Evolutionary conservation across 1,140 invertebrate species (phyloP).

Genomic region (Rhopalosiphum padi): DNA sequence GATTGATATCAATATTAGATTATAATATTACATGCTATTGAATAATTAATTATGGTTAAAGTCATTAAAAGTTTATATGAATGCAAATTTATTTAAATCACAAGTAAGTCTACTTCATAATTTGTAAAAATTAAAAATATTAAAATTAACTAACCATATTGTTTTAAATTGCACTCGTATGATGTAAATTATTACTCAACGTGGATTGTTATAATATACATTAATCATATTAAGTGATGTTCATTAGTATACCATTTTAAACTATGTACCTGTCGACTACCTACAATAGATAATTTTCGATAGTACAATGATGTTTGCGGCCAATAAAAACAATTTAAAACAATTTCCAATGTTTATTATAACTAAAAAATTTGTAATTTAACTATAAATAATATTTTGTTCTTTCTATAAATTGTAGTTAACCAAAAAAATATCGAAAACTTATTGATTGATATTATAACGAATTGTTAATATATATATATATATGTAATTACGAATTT

Average conservation of each 20-base stretch:
- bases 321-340: background rate
- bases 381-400: background rate
- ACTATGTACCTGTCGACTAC: background rate
- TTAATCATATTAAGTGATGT: background rate
- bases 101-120: background rate
- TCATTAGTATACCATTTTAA: background rate
- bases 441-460: background rate
- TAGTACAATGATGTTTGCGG: background rate
- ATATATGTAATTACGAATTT: background rate
- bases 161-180: background rate
- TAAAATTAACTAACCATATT: background rate
- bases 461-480: background rate
- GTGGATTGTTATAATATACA: background rate
- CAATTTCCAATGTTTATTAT: background rate
- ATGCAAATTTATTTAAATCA: conserved; percentile 7
- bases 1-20: conserved; percentile 6
- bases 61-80: background rate
- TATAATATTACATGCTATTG: background rate
- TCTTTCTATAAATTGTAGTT: background rate
- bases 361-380: background rate
- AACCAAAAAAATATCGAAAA: background rate
- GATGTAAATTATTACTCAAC: background rate
- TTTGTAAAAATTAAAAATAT: background rate
- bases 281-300: background rate
- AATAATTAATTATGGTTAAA: conserved; percentile 7